Evolutionary conservation across 1,140 invertebrate species (phyloP).

Genomic region (Spodoptera litura): DNA sequence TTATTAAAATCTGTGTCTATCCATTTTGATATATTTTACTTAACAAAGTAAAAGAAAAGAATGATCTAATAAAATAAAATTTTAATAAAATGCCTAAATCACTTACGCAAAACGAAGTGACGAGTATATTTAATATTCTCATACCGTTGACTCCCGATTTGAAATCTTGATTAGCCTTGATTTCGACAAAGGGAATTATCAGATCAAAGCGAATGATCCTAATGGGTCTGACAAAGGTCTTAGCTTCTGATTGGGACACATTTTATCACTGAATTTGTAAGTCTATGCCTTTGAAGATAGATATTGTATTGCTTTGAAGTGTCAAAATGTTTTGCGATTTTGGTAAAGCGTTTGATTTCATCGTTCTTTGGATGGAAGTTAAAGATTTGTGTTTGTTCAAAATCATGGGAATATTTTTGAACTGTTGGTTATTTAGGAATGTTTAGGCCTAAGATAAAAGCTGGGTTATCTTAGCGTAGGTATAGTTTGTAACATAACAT

Average conservation of each 20-base stretch:
- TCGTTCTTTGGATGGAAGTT: too few species aligned
- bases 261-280: conserved; percentile 13
- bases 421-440: too few species aligned
- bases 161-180: conserved; percentile 32
- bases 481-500: too few species aligned
- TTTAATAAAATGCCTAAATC: not conserved
- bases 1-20: too few species aligned
- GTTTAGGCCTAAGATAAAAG: too few species aligned
- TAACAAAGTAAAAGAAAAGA: too few species aligned
- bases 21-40: too few species aligned
- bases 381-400: too few species aligned
- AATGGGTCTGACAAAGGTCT: conserved; percentile 30
- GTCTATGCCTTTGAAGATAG: not conserved
- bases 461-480: too few species aligned
- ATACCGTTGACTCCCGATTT: conserved; percentile 15
- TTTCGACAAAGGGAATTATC: conserved; percentile 37
- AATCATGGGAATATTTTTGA: too few species aligned
- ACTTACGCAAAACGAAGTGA: not conserved
- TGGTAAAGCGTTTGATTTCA: too few species aligned
- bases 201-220: conserved; percentile 29
- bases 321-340: conserved; percentile 3
- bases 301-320: not conserved
- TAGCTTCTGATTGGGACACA: conserved; percentile 12
- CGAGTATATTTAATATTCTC: conserved; percentile 20
- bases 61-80: not conserved